Conservation (phyloP, 64 coral and sea anemone genomes). For the Acropora yongei region DNA sequence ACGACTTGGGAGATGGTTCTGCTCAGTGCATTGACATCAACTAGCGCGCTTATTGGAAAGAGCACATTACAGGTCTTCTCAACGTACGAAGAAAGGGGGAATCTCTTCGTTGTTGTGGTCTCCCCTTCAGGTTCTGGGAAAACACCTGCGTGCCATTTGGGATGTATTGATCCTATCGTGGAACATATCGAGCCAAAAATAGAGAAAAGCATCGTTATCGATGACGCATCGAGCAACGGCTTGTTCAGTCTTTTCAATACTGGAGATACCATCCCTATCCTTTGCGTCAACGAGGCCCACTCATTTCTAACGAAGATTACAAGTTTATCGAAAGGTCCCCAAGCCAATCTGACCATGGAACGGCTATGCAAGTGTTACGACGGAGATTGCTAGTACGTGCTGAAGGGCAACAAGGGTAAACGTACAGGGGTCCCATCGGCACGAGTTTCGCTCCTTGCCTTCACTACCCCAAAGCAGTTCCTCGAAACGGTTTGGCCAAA, state of each 20-base stretch:
- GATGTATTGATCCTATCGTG: no score
- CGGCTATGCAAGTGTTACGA: constrained; percentile 63
- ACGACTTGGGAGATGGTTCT: no score
- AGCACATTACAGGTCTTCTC: constrained; percentile 58
- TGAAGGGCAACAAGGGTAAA: constrained; percentile 48
- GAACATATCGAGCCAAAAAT: neutral
- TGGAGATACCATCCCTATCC: constrained; percentile 14
- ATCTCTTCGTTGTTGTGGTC: constrained; percentile 57
- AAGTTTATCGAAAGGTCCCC: neutral
- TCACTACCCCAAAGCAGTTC: neutral
- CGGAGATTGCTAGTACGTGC: constrained; percentile 70
- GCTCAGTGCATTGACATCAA: no score
- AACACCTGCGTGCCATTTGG: constrained; percentile 55
- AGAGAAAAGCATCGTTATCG: neutral
- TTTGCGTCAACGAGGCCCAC: neutral
- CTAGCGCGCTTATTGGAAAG: constrained; percentile 22
- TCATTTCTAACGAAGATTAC: constrained; percentile 54
- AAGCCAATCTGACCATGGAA: constrained; percentile 54
- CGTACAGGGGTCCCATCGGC: no score
- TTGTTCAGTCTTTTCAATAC: neutral
- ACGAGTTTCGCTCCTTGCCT: no score
- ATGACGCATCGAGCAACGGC: no score
- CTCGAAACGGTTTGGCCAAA: no score
- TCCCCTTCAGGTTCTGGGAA: constrained; percentile 74
- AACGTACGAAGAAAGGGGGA: constrained; percentile 39